Percentiles rank a stretch among this genome's conserved stretches.
phyloP scores from a whole-genome alignment of 1,140 invertebrate genomes.

The Episyrphus balteatus region DNA sequence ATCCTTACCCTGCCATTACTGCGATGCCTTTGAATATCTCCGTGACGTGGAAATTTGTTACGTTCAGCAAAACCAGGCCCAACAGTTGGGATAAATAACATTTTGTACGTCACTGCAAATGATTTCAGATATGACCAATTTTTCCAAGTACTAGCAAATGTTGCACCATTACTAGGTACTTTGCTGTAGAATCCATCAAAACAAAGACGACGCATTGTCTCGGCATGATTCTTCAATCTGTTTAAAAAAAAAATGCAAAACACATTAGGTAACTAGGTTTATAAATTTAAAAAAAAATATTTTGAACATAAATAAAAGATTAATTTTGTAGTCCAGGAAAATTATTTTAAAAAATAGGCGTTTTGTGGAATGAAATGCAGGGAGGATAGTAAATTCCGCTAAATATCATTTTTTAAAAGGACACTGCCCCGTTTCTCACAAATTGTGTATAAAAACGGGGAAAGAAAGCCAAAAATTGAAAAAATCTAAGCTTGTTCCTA shows the following conservation, averaged over 20 bases:
- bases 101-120: conserved; percentile 43
- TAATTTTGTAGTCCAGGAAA: too few relatives aligned
- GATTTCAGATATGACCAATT: conserved; percentile 48
- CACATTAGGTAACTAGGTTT: not conserved
- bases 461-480: too few relatives aligned
- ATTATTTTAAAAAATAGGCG: too few relatives aligned
- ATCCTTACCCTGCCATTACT: conserved; percentile 39
- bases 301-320: too few relatives aligned
- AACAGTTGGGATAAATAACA: conserved; percentile 48
- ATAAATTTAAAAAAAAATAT: too few relatives aligned
- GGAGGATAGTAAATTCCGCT: not conserved
- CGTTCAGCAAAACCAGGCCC: conserved; percentile 49
- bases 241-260: not conserved
- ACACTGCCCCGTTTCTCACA: too few relatives aligned
- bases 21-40: conserved; percentile 42
- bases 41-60: conserved; percentile 44
- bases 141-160: conserved; percentile 51
- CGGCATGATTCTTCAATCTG: conserved; percentile 32
- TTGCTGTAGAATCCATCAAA: conserved; percentile 56
- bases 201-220: conserved; percentile 37
- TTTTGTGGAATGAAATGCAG: too few relatives aligned
- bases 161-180: conserved; percentile 47
- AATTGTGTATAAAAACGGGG: too few relatives aligned
- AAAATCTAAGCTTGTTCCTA: too few relatives aligned
- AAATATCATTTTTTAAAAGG: too few relatives aligned